A percentile compares a stretch with the other conserved stretches of the same genome.
Conservation (phyloP, 2,888 invertebrate species). For the Parnassius glacialis region DNA sequence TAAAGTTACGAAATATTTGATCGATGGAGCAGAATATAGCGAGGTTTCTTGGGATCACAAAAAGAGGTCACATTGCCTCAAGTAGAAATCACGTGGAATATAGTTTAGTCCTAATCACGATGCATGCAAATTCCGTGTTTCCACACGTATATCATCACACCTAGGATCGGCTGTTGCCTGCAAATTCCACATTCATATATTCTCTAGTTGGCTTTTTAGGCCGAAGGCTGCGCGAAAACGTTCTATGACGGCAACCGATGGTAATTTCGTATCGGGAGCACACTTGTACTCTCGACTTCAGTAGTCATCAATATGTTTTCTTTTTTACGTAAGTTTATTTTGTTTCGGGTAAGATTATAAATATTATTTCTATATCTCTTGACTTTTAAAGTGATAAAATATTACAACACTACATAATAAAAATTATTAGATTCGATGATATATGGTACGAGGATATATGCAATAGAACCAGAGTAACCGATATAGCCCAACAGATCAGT, state of each 20-base stretch:
- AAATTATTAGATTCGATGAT: no score
- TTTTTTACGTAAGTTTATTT: no score
- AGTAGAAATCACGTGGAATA: slow-evolving; percentile 31
- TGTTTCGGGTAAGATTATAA: no score
- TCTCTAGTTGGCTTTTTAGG: slow-evolving; percentile 49
- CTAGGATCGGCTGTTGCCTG: slow-evolving; percentile 43
- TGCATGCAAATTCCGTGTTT: slow-evolving; percentile 38
- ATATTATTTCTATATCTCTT: no score
- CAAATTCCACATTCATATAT: slow-evolving; percentile 53
- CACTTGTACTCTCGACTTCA: slow-evolving; percentile 37
- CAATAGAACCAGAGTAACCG: no score
- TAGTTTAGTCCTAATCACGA: slow-evolving; percentile 43
- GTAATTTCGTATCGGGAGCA: slow-evolving; percentile 36
- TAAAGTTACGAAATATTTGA: slow-evolving; percentile 8
- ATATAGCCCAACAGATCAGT: no score
- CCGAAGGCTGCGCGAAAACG: slow-evolving; percentile 38
- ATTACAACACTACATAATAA: no score
- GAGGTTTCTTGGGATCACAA: slow-evolving; percentile 3
- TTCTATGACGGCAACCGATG: slow-evolving; percentile 37
- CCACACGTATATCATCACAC: slow-evolving; percentile 48
- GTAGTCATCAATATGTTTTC: neutral
- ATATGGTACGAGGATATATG: no score
- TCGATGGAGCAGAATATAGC: slow-evolving; percentile 2
- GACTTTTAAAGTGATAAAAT: no score
- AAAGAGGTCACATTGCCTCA: slow-evolving; percentile 26